Evolutionary conservation across 2,113 vertebrate species (phyloP), one percentile per base, ranked within the genome.

Genomic region (Pedetes capensis): DNA sequence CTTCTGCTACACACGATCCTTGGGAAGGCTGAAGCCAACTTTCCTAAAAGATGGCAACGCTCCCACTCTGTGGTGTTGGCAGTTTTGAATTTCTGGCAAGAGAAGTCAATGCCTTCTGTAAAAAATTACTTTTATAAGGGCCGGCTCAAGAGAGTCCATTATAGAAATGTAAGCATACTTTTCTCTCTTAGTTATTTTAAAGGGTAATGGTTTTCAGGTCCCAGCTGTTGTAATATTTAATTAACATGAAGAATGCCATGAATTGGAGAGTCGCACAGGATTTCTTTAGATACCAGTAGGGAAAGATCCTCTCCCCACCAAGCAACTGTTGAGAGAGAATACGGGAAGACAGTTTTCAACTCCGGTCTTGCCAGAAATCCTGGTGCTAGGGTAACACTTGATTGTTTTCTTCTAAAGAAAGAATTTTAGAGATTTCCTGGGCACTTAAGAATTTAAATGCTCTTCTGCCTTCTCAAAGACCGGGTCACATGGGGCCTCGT

Each of bases 381-480:
- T 23, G 72, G 55, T 20, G 44, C 49, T 61, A 87, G 37, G 39
- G 14, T 29, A 37, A 71, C 0, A 2, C 18, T 61, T 87, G 34
- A 76, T 68, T 89, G n/a, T 88, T 20, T 69, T 95, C 34, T 42
- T 20, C 63, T 72, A 79, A n/a, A 72, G 14, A 84, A 47, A 89
- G 14, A 44, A 81, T 90, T 71, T 87, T 79, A 85, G 44, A 44
- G 25, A 75, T 4, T 20, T n/a, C 53, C 10, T 32, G 14, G 8
- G 18, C 3, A 14, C 14, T 39, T 74, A 18, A 63, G 42, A 51
- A 78, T 89, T 63, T 39, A 20, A 44, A 6, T 29, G 29, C 37
- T 51, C 53, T 61, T 39, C 87, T 74, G 89, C 13, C 68, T 82
- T 85, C 32, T 89, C 55, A n/a, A 72, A 86, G 32, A 18, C n/a